Base-by-base conservation (phyloP, 2,113 vertebrate genomes). In the Anolis carolinensis region DNA sequence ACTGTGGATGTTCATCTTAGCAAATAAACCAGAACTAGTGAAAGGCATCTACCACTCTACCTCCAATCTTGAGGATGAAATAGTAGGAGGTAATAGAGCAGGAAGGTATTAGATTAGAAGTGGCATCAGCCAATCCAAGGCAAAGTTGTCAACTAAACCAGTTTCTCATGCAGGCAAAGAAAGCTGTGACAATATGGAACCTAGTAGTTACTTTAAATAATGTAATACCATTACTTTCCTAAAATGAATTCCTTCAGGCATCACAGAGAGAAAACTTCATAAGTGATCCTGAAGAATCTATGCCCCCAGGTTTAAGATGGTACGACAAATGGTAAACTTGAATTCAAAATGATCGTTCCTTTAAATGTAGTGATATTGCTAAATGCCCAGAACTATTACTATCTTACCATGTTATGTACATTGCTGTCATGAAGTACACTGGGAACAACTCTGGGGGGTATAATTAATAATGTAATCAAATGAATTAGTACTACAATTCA, bases 21-120 rank as follows among this genome's bases (percentile, higher is more conserved):
- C 50, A 75, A 23, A 50, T 92, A 68, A 86, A 62, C 23, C 73
- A 87, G 34, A 86, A 82, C 55, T 59, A 50, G 63, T 73, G 68
- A 2, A 16, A 27, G 18, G 52, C 27, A 67, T 81, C 82, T 34
- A 52, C 62, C 39, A 27, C 62, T 34, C 76, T 52, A 48, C 55
- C 67, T 75, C 16, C 30, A 82, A 34, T 25, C n/a, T 68, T 7
- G n/a, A 83, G 52, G 74, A 50, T 10, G 20, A 11, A 55, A 23
- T 39, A 89, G 59, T 32, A 63, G 75, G 23, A 0, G 0, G 11
- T 87, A 77, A 52, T 82, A 81, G 71, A 88, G 23, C 36, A 65
- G 89, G n/a, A 44, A 72, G 7, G 74, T 48, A 68, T 81, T n/a
- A 80, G 81, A 84, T 79, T 1, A 1, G 18, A 68, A 36, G 86